phyloP scores from a whole-genome alignment of 2,888 invertebrate genomes.

The Fragum sueziense region DNA sequence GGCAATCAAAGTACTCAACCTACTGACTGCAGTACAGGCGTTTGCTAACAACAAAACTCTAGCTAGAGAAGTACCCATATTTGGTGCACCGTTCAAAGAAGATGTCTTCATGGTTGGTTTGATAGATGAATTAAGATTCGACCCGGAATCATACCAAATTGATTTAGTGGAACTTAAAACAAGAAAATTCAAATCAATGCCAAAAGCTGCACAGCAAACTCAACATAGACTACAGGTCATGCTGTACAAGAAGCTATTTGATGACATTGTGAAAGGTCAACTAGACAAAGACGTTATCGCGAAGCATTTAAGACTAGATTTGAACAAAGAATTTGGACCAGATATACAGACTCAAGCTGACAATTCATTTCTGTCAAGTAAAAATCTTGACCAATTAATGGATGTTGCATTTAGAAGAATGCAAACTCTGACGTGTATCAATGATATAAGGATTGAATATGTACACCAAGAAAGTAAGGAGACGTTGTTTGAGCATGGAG shows the following conservation, averaged over 20 bases:
- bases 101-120: constrained; percentile 77
- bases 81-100: constrained; percentile 76
- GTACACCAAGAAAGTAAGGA: constrained; percentile 73
- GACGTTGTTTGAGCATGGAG: constrained; percentile 62
- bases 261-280: constrained; percentile 75
- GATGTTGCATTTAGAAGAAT: constrained; percentile 64
- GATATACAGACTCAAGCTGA: constrained; percentile 61
- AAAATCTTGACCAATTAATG: constrained; percentile 63
- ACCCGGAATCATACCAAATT: constrained; percentile 72
- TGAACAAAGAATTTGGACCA: constrained; percentile 66
- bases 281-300: constrained; percentile 66
- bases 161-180: constrained; percentile 78
- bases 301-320: constrained; percentile 67
- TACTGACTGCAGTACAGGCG: constrained; percentile 66
- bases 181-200: constrained; percentile 60
- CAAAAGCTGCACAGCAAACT: constrained; percentile 70
- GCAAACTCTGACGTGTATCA: constrained; percentile 73
- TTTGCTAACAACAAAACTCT: constrained; percentile 68
- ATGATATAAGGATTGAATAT: constrained; percentile 72
- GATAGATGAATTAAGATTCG: constrained; percentile 78
- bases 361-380: constrained; percentile 35
- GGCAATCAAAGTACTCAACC: constrained; percentile 77
- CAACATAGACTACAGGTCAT: constrained; percentile 76
- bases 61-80: constrained; percentile 78
- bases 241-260: constrained; percentile 78